These are phyloP conservation scores for Lepidotrigona ventralis DNA, from an alignment of 1,140 invertebrate species.

Conservation along the genomic window DNA sequence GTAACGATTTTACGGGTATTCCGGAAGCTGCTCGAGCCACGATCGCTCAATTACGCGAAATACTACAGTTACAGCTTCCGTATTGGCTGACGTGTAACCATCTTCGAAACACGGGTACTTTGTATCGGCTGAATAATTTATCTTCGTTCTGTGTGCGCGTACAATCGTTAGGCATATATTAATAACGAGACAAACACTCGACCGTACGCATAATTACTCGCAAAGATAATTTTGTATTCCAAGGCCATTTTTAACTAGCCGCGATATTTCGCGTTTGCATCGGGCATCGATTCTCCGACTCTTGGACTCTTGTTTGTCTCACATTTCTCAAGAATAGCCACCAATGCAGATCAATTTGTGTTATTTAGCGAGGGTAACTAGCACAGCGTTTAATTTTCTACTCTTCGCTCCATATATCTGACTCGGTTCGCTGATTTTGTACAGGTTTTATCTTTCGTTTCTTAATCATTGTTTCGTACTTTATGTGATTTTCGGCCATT, in stretches of 20 bases:
- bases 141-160: no score
- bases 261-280: neutral
- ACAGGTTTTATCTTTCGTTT: no score
- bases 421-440: no score
- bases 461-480: no score
- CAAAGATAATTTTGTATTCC: neutral
- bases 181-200: neutral
- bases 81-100: neutral
- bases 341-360: no score
- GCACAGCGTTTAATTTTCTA: no score
- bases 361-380: no score
- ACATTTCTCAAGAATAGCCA: no score
- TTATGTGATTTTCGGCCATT: no score
- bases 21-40: neutral
- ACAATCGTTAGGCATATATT: neutral
- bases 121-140: neutral
- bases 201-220: neutral
- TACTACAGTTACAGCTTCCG: neutral
- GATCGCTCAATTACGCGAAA: slow-evolving; percentile 28
- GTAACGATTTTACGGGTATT: slow-evolving; percentile 38
- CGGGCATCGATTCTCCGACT: neutral
- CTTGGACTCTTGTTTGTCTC: no score
- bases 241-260: neutral
- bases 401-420: no score
- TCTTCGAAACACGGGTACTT: neutral